A percentile compares a stretch with the other conserved stretches of the same genome.
Conservation (phyloP, 1,140 invertebrate species). For the Drosophila sp. region DNA sequence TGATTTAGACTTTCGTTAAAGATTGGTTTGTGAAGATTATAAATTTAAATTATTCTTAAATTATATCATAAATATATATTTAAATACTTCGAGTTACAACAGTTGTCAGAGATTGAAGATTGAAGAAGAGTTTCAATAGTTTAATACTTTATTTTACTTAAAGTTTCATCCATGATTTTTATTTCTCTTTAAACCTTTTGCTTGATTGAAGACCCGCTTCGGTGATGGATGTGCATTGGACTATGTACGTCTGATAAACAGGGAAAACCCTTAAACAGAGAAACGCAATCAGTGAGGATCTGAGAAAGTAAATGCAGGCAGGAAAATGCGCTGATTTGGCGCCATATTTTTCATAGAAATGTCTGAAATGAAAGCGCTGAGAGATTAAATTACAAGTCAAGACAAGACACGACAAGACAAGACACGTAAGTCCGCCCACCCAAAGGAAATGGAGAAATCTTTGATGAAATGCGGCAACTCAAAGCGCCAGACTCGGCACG, state of each 20-base stretch:
- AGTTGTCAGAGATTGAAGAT: too few species aligned
- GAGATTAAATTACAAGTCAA: slow-evolving; percentile 65
- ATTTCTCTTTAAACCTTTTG: neutral
- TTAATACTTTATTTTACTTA: too few species aligned
- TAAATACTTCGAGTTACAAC: too few species aligned
- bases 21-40: too few species aligned
- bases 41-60: too few species aligned
- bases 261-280: slow-evolving; percentile 5
- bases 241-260: neutral
- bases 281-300: slow-evolving; percentile 3
- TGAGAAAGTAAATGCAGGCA: neutral
- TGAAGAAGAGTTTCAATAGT: too few species aligned
- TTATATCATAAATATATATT: too few species aligned
- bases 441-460: slow-evolving; percentile 56
- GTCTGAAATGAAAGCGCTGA: slow-evolving; percentile 44
- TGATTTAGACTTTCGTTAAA: too few species aligned
- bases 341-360: slow-evolving; percentile 21
- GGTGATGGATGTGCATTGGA: slow-evolving; percentile 24
- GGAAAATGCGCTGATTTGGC: slow-evolving; percentile 16
- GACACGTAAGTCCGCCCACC: slow-evolving; percentile 28
- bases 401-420: slow-evolving; percentile 27
- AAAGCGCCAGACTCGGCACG: slow-evolving; percentile 24
- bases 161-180: too few species aligned
- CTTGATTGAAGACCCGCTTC: slow-evolving; percentile 28
- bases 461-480: slow-evolving; percentile 64